phyloP scores from a whole-genome alignment of 1,140 invertebrate genomes.

The Copidosoma floridanum region DNA sequence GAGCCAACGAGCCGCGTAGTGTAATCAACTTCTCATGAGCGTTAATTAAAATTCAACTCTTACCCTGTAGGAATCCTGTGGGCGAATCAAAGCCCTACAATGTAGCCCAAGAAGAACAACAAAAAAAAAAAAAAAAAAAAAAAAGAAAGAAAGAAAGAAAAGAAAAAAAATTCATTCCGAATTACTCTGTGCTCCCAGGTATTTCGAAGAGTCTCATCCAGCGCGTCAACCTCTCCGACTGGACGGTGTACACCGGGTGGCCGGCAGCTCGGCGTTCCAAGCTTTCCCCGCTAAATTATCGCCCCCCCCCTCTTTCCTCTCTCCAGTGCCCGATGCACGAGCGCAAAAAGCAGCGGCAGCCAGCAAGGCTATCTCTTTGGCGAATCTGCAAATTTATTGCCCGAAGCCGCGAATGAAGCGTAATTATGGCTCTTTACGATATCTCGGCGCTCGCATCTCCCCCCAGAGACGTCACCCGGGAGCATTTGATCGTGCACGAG shows the following conservation, averaged over 20 bases:
- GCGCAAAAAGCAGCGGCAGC: neutral
- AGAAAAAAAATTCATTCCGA: no score
- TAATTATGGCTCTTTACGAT: conserved; percentile 48
- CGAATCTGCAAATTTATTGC: conserved; percentile 49
- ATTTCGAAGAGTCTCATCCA: neutral
- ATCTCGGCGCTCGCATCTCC: conserved; percentile 23
- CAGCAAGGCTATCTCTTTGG: conserved; percentile 40
- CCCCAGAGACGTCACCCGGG: conserved; percentile 15
- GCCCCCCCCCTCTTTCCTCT: conserved; percentile 25
- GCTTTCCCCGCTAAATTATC: conserved; percentile 47
- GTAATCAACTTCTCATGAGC: no score
- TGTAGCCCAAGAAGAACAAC: no score
- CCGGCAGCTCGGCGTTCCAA: conserved; percentile 28
- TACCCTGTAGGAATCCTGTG: no score
- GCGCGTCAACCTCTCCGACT: neutral
- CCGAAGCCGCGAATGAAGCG: conserved; percentile 44
- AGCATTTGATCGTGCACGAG: conserved; percentile 16
- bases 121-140: neutral
- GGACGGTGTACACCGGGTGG: conserved; percentile 33
- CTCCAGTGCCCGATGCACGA: no score
- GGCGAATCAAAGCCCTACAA: no score
- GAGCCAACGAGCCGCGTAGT: no score
- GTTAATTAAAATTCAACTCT: no score
- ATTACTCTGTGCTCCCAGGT: neutral
- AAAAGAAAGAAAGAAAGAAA: neutral